Conservation (phyloP, 1,140 invertebrate species). For the Halyomorpha halys region DNA sequence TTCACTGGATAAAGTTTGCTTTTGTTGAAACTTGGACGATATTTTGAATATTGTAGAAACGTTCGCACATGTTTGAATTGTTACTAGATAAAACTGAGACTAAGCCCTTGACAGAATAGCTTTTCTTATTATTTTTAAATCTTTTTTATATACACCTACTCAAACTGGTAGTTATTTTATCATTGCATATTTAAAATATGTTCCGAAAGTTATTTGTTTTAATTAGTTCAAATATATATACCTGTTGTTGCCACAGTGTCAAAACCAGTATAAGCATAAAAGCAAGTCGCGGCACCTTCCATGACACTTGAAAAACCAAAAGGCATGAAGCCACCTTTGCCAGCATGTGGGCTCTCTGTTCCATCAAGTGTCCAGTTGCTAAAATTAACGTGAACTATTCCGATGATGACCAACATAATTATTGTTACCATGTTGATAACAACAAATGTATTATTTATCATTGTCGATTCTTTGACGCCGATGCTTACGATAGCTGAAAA, state of each 20-base stretch:
- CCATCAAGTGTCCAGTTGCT: conserved; percentile 17
- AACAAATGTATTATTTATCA: conserved; percentile 83
- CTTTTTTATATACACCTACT: too few relatives aligned
- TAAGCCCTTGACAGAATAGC: too few relatives aligned
- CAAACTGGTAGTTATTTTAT: too few relatives aligned
- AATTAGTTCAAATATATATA: too few relatives aligned
- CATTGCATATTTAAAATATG: too few relatives aligned
- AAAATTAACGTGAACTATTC: conserved; percentile 50
- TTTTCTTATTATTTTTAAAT: too few relatives aligned
- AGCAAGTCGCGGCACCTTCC: conserved; percentile 77
- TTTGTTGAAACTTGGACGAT: too few relatives aligned
- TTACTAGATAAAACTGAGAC: too few relatives aligned
- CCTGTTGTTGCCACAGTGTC: conserved; percentile 77
- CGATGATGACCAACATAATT: conserved; percentile 65
- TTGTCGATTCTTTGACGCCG: conserved; percentile 81
- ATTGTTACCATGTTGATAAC: conserved; percentile 75
- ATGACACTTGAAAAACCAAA: conserved; percentile 67
- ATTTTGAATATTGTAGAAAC: too few relatives aligned
- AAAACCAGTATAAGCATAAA: conserved; percentile 83
- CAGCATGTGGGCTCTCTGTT: conserved; percentile 35
- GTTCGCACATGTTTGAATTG: too few relatives aligned
- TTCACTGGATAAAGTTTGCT: too few relatives aligned
- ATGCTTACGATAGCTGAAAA: conserved; percentile 37
- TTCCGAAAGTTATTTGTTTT: too few relatives aligned
- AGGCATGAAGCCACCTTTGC: conserved; percentile 68